These are phyloP conservation scores for Larimichthys polyactis DNA, from an alignment of 2,113 vertebrate genomes.

Conservation along the genomic window DNA sequence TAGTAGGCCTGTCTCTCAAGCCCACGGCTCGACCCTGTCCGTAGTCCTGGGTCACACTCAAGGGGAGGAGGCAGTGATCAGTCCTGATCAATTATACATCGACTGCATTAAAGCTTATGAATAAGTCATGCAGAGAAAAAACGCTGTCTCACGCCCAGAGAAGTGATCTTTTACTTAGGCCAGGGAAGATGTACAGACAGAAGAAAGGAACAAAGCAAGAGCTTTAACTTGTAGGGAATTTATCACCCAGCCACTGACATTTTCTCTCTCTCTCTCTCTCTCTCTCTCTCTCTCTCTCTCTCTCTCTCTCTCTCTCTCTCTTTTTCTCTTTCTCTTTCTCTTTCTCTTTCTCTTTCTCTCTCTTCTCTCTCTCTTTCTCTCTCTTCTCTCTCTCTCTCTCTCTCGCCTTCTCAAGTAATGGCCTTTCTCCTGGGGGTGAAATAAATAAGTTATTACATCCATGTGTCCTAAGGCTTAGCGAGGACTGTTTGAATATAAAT, in stretches of 20 bases:
- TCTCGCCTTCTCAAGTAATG: slow-evolving; percentile 47
- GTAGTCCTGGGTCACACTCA: slow-evolving; percentile 60
- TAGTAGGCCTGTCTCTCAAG: slow-evolving; percentile 8
- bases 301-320: slow-evolving; percentile 20
- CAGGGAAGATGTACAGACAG: slow-evolving; percentile 57
- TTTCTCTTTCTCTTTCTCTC: not conserved
- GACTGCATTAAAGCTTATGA: slow-evolving; percentile 80
- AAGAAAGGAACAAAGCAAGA: slow-evolving; percentile 60
- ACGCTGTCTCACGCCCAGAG: slow-evolving; percentile 37
- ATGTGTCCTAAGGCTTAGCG: slow-evolving; percentile 71
- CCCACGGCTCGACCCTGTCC: slow-evolving; percentile 44
- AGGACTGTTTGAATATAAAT: slow-evolving; percentile 76
- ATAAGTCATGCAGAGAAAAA: slow-evolving; percentile 77
- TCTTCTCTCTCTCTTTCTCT: not conserved
- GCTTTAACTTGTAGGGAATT: slow-evolving; percentile 59
- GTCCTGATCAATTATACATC: slow-evolving; percentile 82
- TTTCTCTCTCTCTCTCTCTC: slow-evolving; percentile 40
- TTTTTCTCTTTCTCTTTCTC: slow-evolving; percentile 8
- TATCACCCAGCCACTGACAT: slow-evolving; percentile 63
- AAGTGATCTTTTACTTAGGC: slow-evolving; percentile 61
- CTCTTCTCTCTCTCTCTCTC: slow-evolving; percentile 23
- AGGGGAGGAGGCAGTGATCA: slow-evolving; percentile 72
- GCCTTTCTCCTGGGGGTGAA: slow-evolving; percentile 60
- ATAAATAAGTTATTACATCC: slow-evolving; percentile 76
- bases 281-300: not conserved